Percentiles rank a stretch among this genome's conserved stretches.
phyloP scores from a whole-genome alignment of 2,797 vertebrate genomes.

The Stomatorhinus walkeri region DNA sequence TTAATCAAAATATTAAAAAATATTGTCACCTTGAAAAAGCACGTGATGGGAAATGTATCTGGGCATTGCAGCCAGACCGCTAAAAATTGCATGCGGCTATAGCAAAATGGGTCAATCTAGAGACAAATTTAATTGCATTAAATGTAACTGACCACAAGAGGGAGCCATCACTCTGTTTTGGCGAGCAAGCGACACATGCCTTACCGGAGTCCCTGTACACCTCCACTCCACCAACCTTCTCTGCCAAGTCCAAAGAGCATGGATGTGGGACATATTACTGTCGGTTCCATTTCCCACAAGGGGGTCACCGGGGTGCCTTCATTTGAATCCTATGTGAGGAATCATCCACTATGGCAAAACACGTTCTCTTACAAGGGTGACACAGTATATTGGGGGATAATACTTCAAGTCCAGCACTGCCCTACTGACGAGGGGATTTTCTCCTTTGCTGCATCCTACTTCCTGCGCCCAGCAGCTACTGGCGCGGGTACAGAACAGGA shows the following conservation, averaged over 20 bases:
- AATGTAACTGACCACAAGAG: conserved; percentile 5
- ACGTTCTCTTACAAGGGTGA: background rate
- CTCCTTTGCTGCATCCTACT: background rate
- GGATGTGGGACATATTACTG: background rate
- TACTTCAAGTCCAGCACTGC: background rate
- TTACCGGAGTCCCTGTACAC: background rate
- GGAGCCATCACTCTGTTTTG: background rate
- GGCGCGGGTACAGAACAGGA: background rate
- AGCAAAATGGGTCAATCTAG: background rate
- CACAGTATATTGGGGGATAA: background rate
- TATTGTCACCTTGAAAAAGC: background rate
- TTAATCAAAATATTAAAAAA: background rate
- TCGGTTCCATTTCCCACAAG: background rate
- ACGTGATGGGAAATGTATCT: background rate
- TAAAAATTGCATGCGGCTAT: background rate
- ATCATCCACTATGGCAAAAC: background rate
- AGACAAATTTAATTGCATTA: background rate
- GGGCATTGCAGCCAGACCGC: background rate
- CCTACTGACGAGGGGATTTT: background rate
- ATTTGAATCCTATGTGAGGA: background rate
- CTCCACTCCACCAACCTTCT: background rate
- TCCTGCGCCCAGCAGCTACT: background rate
- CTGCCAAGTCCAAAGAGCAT: background rate
- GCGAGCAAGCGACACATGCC: background rate
- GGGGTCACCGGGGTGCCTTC: background rate